These are phyloP conservation scores for Drosophila persimilis DNA, from an alignment of 1,140 invertebrate species.

Conservation along the genomic window DNA sequence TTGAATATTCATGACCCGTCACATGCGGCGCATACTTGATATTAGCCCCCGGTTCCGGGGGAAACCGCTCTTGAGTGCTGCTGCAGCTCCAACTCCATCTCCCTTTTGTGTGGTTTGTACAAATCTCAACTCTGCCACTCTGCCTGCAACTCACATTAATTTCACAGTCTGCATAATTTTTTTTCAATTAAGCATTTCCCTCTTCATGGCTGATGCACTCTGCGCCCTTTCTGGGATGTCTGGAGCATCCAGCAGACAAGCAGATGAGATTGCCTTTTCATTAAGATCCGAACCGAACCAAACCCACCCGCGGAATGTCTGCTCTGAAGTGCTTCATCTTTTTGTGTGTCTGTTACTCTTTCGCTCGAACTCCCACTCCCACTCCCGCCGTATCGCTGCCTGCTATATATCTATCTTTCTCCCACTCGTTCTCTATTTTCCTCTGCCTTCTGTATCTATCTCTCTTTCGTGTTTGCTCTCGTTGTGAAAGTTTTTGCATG, in stretches of 20 bases:
- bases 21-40: conserved; percentile 18
- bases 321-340: conserved; percentile 60
- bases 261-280: conserved; percentile 67
- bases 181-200: conserved; percentile 68
- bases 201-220: conserved; percentile 25
- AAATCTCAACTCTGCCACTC: conserved; percentile 20
- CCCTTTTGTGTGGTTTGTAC: conserved; percentile 37
- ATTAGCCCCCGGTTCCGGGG: conserved; percentile 5
- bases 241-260: conserved; percentile 36
- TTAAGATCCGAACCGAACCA: conserved; percentile 33
- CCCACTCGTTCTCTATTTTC: background rate
- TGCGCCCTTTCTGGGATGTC: conserved; percentile 30
- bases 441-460: background rate
- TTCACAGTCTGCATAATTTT: conserved; percentile 53
- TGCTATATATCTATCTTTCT: too few relatives aligned
- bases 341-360: conserved; percentile 41
- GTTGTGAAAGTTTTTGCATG: conserved; percentile 47
- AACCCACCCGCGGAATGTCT: conserved; percentile 39
- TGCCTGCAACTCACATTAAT: conserved; percentile 36
- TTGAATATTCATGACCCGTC: conserved; percentile 18
- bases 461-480: conserved; percentile 12
- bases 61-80: conserved; percentile 22
- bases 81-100: background rate
- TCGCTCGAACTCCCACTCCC: background rate
- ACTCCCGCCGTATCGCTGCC: too few relatives aligned